A percentile compares a stretch with the other conserved stretches of the same genome.
Conservation (phyloP, 2,113 vertebrate species). For the Myiopsitta monachus region DNA sequence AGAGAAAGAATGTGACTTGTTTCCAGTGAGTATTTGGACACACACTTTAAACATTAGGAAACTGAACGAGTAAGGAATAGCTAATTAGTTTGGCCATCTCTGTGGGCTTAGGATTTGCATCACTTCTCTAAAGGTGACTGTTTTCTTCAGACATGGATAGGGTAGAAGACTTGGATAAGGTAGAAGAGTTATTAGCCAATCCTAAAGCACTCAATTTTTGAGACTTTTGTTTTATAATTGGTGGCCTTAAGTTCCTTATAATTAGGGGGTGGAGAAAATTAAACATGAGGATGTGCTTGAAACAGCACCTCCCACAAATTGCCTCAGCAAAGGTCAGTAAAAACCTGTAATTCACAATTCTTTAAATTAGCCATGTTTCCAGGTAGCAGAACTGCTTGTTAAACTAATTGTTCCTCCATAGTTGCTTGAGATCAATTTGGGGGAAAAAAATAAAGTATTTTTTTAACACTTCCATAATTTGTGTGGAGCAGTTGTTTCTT, state of each 20-base stretch:
- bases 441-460: slow-evolving; percentile 71
- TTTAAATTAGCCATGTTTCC: slow-evolving; percentile 23
- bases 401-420: slow-evolving; percentile 20
- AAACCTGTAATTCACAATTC: slow-evolving; percentile 14
- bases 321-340: neutral
- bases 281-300: neutral
- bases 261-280: neutral
- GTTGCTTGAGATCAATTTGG: slow-evolving; percentile 41
- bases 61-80: neutral
- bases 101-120: neutral
- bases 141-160: neutral
- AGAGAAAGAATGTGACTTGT: neutral
- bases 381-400: slow-evolving; percentile 28
- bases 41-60: neutral
- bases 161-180: neutral
- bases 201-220: neutral
- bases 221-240: slow-evolving; percentile 1
- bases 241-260: slow-evolving; percentile 56
- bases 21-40: neutral
- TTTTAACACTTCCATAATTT: slow-evolving; percentile 48
- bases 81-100: neutral
- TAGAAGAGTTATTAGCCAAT: neutral
- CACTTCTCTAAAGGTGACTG: neutral
- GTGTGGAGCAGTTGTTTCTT: slow-evolving; percentile 2
- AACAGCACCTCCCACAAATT: neutral